These are phyloP conservation scores for Erpornis zantholeuca DNA, from an alignment of 2,113 vertebrate species.

Conservation along the genomic window DNA sequence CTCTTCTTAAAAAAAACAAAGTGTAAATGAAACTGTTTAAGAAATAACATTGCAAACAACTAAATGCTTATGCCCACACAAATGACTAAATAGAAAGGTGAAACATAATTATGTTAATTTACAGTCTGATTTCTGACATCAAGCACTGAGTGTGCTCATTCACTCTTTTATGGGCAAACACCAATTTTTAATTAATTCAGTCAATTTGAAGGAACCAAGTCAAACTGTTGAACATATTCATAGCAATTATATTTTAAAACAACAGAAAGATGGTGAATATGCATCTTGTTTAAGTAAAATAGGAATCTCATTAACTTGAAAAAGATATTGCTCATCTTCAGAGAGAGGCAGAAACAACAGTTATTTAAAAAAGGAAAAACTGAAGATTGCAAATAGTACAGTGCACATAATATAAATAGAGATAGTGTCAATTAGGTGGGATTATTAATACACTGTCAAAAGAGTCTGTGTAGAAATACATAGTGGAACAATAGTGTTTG, in stretches of 20 bases:
- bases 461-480: neutral
- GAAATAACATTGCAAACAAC: neutral
- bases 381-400: neutral
- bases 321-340: neutral
- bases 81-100: constrained; percentile 49
- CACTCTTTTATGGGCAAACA: constrained; percentile 24
- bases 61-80: constrained; percentile 22
- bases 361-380: neutral
- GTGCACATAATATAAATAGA: neutral
- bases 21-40: constrained; percentile 36
- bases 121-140: constrained; percentile 34
- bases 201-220: constrained; percentile 6
- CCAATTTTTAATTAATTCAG: constrained; percentile 37
- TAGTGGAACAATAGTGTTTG: neutral
- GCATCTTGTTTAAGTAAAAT: constrained; percentile 17
- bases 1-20: constrained; percentile 17
- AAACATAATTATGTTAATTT: constrained; percentile 49
- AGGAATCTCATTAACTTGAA: constrained; percentile 39
- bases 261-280: constrained; percentile 26
- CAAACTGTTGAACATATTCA: neutral
- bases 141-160: constrained; percentile 13
- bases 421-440: neutral
- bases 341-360: neutral
- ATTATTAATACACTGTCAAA: neutral
- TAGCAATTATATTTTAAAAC: constrained; percentile 21